Base-by-base conservation (phyloP, 2,113 vertebrate genomes). In the Hucho hucho region DNA sequence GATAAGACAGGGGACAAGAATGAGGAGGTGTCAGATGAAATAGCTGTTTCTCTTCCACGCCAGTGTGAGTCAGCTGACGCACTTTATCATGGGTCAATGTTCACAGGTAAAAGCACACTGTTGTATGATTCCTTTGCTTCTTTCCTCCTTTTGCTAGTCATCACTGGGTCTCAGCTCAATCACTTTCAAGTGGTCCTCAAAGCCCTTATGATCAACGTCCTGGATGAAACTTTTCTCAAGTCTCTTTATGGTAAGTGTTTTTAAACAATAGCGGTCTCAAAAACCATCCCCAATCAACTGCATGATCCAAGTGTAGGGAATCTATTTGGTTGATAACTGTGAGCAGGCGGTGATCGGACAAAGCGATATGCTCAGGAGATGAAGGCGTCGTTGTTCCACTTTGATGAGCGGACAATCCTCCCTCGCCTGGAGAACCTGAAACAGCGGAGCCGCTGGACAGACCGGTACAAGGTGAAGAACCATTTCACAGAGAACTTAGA, bases 131-230 rank as follows among this genome's bases (percentile, higher is more conserved):
- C 1, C 47, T 25, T 56, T 13, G 29, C 68, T 29, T 22, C 18
- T 6, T 71, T 26, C 77, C 86, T 80, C 69, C 87, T 89, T 69
- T 65, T 53, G 4, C 16, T 81, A 96, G 95, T 94, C 49, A 81
- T 80, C 71, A 88, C 78, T 58, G 87, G 84, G 74, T 90, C 92
- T 68, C 93, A 85, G 85, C 88, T 81, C 18, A 86, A 84, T 32
- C 94, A 96, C 78, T 95, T 96, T 84, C 83, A 94, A 87, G 92
- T 91, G 89, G 90, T 95, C 79, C 90, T 96, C 68, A 95, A 93
- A 69, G 94, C 94, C 66, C 90, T 96, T 81, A 89, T 96, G 28
- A 96, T 95, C 83, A 95, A 95, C 83, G 91, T 92, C 32, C 76
- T 93, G 46, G 95, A 95, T 84, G 70, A 74, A 4, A 92, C 78